Base-by-base conservation (phyloP, 2,113 vertebrate genomes). In the Protomyctophum bolini region DNA sequence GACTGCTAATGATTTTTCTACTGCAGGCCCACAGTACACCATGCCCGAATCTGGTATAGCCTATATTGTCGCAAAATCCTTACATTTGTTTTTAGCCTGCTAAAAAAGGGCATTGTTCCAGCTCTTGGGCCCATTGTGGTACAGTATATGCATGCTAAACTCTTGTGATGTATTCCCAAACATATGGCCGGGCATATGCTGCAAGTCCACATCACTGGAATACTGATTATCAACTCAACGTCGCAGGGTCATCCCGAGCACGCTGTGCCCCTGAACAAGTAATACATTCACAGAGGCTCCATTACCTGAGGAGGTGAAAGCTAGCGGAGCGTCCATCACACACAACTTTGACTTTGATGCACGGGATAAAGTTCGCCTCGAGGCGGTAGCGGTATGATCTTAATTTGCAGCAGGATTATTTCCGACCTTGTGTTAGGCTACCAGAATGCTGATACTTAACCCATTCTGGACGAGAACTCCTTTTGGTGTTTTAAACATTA, bases 151-250 rank as follows among this genome's bases (percentile, higher is more conserved):
- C 61, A 66, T 68, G 77, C 68, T 64, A 75, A 82, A 71, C 48
- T 68, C 15, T 68, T 73, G 11, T 60, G 64, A 73, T 81, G 52
- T 77, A 80, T 77, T 81, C 58, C 48, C 48, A 76, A 83, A 83
- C 89, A 88, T 89, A 87, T 91, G 84, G 70, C 69, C 11, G 54
- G 77, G 51, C 84, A 78, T 89, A 88, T 89, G 84, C 70, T 76
- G 47, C 56, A 70, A 58, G 70, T 84, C 75, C 74, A 79, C 75
- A 57, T 73, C 49, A 66, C 79, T 73, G 58, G 79, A 87, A 83
- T 84, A 77, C 78, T 76, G 80, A 87, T 86, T 80, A 75, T 75
- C 79, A 86, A 80, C 66, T 72, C 72, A 74, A 75, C 80, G n/a
- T n/a, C 64, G 73, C 52, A 54, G 15, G 66, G 61, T 79, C 73